These are phyloP conservation scores for Nesometra sesokonis DNA, from an alignment of 35 echinoderm and acorn worm species.

Conservation along the genomic window DNA sequence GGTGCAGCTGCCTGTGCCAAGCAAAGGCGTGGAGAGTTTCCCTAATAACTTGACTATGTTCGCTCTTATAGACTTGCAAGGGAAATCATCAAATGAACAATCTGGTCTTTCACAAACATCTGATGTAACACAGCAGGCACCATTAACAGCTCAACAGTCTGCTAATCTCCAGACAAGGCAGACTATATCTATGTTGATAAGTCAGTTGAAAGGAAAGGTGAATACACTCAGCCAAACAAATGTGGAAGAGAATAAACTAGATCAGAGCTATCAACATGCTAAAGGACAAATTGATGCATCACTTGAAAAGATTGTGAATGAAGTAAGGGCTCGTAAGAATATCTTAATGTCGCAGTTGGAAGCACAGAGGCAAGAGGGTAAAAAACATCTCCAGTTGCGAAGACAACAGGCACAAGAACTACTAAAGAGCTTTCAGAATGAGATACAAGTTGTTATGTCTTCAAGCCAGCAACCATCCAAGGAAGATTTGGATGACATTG, in stretches of 20 bases:
- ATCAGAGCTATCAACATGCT: background rate
- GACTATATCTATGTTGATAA: background rate
- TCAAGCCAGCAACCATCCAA: background rate
- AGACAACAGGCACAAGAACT: background rate
- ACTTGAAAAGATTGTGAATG: background rate
- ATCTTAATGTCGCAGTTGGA: background rate
- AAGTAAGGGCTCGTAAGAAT: background rate
- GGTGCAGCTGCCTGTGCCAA: conserved; percentile 39
- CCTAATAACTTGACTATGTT: conserved; percentile 98
- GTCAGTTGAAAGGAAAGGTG: background rate
- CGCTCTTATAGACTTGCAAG: conserved; percentile 66
- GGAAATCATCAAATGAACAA: conserved; percentile 20
- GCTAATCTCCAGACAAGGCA: background rate
- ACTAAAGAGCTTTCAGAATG: conserved; percentile 2
- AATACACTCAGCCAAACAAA: background rate
- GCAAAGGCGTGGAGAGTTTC: conserved; percentile 33
- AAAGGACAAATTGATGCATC: background rate
- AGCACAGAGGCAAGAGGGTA: background rate
- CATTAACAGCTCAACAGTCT: background rate
- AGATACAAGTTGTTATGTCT: background rate
- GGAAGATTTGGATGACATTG: background rate
- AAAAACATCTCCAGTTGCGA: background rate
- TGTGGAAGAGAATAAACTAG: background rate
- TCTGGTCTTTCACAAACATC: too few relatives aligned
- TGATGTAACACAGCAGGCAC: background rate